These are phyloP conservation scores for Zenarchopterus dispar DNA, from an alignment of 2,797 vertebrate genomes.

Conservation along the genomic window DNA sequence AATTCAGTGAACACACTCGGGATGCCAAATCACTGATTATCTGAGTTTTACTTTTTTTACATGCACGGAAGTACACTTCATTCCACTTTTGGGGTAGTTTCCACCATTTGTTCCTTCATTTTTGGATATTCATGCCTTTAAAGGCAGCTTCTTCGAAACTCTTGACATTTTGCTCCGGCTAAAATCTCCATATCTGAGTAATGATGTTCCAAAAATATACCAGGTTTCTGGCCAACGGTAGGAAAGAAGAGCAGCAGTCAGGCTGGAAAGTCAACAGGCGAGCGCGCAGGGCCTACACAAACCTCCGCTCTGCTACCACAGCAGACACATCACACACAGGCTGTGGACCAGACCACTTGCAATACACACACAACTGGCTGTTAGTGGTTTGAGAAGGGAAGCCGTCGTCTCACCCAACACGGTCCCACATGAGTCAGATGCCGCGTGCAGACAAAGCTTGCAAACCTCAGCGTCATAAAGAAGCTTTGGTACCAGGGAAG, in stretches of 20 bases:
- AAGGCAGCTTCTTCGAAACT: conserved; percentile 28
- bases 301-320: conserved; percentile 66
- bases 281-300: conserved; percentile 39
- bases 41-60: conserved; percentile 58
- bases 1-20: conserved; percentile 53
- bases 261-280: conserved; percentile 62
- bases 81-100: conserved; percentile 20
- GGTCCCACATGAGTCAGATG: conserved; percentile 68
- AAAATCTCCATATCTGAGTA: conserved; percentile 44
- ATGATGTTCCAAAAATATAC: conserved; percentile 67
- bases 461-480: conserved; percentile 62
- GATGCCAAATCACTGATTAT: conserved; percentile 65
- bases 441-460: conserved; percentile 60
- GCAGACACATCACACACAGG: conserved; percentile 71
- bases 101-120: conserved; percentile 2
- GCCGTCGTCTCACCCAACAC: conserved; percentile 67
- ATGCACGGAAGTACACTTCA: conserved; percentile 23
- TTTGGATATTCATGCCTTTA: conserved; percentile 21
- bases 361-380: conserved; percentile 70
- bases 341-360: conserved; percentile 75
- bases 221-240: conserved; percentile 50
- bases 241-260: conserved; percentile 42
- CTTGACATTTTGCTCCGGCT: conserved; percentile 14
- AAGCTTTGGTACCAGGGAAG: conserved; percentile 24
- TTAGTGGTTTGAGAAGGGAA: conserved; percentile 77